A percentile compares a stretch with the other conserved stretches of the same genome.
Evolutionary conservation across 92 coral and sea anemone genomes (phyloP).

Genomic region (Epizoanthus ramosus): DNA sequence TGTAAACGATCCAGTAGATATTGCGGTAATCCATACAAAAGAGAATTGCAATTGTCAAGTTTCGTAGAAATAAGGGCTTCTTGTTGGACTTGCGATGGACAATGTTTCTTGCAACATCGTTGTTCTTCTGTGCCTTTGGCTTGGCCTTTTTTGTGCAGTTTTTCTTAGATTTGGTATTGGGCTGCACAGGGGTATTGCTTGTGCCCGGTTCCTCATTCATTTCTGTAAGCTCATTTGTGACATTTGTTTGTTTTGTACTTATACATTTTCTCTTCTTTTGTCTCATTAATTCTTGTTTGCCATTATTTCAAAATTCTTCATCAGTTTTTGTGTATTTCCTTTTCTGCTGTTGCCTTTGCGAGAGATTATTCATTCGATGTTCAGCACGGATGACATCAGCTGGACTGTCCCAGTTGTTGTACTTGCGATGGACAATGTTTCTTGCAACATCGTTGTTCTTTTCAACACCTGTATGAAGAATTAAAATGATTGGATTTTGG

Average conservation of each 20-base stretch:
- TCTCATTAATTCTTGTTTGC: slow-evolving; percentile 36
- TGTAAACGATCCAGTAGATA: too few relatives aligned
- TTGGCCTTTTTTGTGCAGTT: slow-evolving; percentile 39
- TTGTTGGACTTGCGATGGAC: slow-evolving; percentile 48
- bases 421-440: slow-evolving; percentile 44
- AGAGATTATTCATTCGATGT: slow-evolving; percentile 33
- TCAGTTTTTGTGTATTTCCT: slow-evolving; percentile 42
- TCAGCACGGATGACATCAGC: slow-evolving; percentile 50
- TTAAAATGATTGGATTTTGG: slow-evolving; percentile 1
- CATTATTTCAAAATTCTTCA: slow-evolving; percentile 43
- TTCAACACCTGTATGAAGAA: slow-evolving; percentile 25
- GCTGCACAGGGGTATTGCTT: slow-evolving; percentile 9
- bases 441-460: slow-evolving; percentile 49
- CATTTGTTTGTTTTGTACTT: slow-evolving; percentile 23
- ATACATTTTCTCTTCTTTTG: slow-evolving; percentile 32
- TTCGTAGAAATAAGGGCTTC: too few relatives aligned
- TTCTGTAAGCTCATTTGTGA: slow-evolving; percentile 4
- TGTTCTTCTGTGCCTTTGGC: slow-evolving; percentile 39
- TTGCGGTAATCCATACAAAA: too few relatives aligned
- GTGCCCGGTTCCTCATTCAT: slow-evolving; percentile 20
- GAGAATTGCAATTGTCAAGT: too few relatives aligned
- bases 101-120: slow-evolving; percentile 49
- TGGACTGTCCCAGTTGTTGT: slow-evolving; percentile 59
- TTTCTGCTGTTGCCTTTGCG: slow-evolving; percentile 39
- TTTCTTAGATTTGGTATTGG: slow-evolving; percentile 4